Evolutionary conservation across 2,113 vertebrate species (phyloP).

Genomic region (Rynchops niger): DNA sequence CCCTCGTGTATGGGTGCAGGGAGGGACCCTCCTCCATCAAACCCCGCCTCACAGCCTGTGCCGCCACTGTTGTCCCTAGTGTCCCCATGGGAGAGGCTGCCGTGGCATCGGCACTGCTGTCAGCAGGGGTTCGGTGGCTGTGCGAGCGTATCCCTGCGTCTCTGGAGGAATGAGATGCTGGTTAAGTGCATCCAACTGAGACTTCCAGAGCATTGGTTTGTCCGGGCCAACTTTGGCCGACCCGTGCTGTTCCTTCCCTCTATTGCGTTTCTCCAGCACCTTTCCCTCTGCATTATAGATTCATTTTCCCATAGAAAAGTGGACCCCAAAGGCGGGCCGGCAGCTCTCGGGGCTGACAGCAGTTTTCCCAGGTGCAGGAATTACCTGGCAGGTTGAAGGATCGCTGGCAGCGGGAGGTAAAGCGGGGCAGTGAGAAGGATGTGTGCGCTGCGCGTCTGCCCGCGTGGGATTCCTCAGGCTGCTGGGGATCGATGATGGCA

Average conservation of each 20-base stretch:
- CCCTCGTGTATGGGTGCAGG: accelerated
- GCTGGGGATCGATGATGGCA: neutral
- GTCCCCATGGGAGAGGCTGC: neutral
- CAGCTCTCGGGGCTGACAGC: neutral
- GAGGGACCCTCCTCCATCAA: neutral
- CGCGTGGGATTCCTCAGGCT: accelerated
- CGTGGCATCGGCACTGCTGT: accelerated
- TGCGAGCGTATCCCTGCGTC: neutral
- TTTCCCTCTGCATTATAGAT: neutral
- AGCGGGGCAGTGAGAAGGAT: neutral
- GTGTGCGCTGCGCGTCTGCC: accelerated
- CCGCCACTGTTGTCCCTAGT: accelerated
- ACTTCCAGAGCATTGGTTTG: neutral
- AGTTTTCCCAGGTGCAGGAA: neutral
- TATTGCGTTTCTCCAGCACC: neutral
- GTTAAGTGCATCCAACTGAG: neutral
- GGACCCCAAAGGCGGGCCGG: accelerated
- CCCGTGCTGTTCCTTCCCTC: neutral
- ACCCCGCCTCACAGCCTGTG: neutral
- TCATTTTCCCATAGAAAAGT: neutral
- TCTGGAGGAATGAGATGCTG: neutral
- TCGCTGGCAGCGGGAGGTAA: neutral
- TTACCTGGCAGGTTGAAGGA: neutral
- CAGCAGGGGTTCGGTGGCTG: neutral
- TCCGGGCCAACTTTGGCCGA: neutral